Evolutionary conservation across 2,113 vertebrate genomes (phyloP), one percentile per base, ranked within the genome.

Genomic region (Prionailurus viverrinus): DNA sequence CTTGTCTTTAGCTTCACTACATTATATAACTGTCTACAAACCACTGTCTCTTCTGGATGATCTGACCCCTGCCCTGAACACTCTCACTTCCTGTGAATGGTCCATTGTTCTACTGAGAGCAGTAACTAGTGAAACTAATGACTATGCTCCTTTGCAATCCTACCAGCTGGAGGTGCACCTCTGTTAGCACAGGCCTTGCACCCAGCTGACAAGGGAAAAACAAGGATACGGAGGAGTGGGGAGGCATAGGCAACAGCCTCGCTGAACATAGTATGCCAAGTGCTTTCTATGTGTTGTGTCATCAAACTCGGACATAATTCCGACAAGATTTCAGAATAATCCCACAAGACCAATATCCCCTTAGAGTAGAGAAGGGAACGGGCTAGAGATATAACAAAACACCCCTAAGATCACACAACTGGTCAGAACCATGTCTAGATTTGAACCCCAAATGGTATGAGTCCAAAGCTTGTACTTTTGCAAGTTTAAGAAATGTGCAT

Each of bases 171-270:
- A 31, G 31, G 85, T 7, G 33, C 8, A 53, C 27, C 10, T 31
- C 65, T 58, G 39, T 81, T 13, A 66, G 4, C 36, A 66, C 9
- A 85, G 45, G 31, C 11, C 3, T 85, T 16, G 5, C 13, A 33
- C 14, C 41, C 41, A 82, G 66, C 61, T 84, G 27, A 25, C 5
- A 48, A 85, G 36, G 76, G 31, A 19, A 92, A n/a, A 13, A 80
- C 10, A 9, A 21, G 1, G 0, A 9, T 13, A 55, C 27, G 3
- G 48, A 23, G 12, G 11, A 69, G 4, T 4, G 0, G 51, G 58
- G 7, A 78, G 11, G 45, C 33, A 4, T 23, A 92, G 1, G 15
- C 18, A 33, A 21, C 29, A 4, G 36, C 7, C 19, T 80, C 10
- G 0, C 33, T 61, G 82, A 84, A 68, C 39, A 16, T 63, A 41